These are phyloP conservation scores for Solea senegalensis DNA, from an alignment of 2,113 vertebrate species.

Conservation along the genomic window DNA sequence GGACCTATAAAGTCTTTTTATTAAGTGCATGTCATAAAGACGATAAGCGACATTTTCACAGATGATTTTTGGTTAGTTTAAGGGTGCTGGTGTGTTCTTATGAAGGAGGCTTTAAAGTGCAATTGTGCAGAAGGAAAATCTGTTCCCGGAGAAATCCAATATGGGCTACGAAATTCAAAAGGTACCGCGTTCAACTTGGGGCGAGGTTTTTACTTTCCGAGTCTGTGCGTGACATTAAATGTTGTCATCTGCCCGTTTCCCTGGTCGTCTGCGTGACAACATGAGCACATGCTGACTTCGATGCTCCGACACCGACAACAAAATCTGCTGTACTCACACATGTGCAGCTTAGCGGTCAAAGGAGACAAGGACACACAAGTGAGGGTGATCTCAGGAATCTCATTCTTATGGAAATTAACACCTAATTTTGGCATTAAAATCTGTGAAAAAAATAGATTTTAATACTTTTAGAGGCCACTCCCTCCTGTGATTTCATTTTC, in stretches of 20 bases:
- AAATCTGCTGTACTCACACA: too few relatives aligned
- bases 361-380: too few relatives aligned
- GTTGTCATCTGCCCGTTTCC: too few relatives aligned
- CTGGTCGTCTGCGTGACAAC: too few relatives aligned
- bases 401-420: slow-evolving; percentile 42
- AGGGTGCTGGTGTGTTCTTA: neutral
- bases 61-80: slow-evolving; percentile 8
- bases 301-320: too few relatives aligned
- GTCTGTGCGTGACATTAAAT: too few relatives aligned
- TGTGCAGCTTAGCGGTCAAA: too few relatives aligned
- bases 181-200: slow-evolving; percentile 4
- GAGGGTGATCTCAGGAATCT: too few relatives aligned
- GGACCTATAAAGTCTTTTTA: neutral
- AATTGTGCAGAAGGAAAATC: slow-evolving; percentile 27
- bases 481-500: slow-evolving; percentile 34
- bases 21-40: slow-evolving; percentile 8
- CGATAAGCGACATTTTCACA: slow-evolving; percentile 7
- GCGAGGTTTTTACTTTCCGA: too few relatives aligned
- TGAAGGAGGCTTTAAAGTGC: slow-evolving; percentile 15
- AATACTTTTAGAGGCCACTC: slow-evolving; percentile 29
- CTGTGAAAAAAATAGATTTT: slow-evolving; percentile 22
- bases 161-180: slow-evolving; percentile 30
- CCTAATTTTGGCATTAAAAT: slow-evolving; percentile 40
- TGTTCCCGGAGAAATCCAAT: neutral
- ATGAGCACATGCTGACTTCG: too few relatives aligned